These are phyloP conservation scores for Rhagologus leucostigma DNA, from an alignment of 2,113 vertebrate species.

Conservation along the genomic window DNA sequence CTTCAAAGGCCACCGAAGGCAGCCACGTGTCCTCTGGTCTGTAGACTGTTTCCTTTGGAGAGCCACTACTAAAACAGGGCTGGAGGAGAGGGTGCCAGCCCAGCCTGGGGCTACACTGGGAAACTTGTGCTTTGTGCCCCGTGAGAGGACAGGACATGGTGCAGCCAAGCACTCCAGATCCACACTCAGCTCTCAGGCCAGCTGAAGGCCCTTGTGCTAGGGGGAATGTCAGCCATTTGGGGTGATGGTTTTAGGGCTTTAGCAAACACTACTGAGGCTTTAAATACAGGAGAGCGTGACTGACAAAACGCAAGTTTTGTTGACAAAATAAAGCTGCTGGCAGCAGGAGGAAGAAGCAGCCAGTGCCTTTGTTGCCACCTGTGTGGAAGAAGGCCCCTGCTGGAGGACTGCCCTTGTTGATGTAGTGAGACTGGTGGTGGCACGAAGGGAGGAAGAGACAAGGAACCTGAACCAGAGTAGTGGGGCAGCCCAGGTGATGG, in stretches of 20 bases:
- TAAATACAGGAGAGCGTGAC: background rate
- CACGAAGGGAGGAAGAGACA: background rate
- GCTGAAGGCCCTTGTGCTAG: background rate
- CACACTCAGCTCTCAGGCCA: background rate
- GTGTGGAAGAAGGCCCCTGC: background rate
- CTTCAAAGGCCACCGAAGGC: background rate
- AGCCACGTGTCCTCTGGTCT: background rate
- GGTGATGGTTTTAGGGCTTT: background rate
- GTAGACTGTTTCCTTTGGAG: background rate
- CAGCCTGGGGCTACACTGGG: background rate
- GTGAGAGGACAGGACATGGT: background rate
- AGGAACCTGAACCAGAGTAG: background rate
- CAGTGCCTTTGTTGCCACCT: background rate
- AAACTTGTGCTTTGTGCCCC: background rate
- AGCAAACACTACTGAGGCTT: background rate
- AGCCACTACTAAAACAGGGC: background rate
- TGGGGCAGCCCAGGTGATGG: background rate
- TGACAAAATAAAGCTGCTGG: background rate
- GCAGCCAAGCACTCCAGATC: background rate
- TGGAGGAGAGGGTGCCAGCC: background rate
- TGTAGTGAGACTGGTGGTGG: rapidly evolving
- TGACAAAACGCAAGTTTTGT: background rate
- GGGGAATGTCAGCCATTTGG: background rate
- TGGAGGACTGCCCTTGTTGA: rapidly evolving
- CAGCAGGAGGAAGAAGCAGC: background rate